A percentile compares a stretch with the other conserved stretches of the same genome.
These are phyloP conservation scores for Phrynocephalus versicolor DNA, from an alignment of 2,113 vertebrate species.

Conservation along the genomic window DNA sequence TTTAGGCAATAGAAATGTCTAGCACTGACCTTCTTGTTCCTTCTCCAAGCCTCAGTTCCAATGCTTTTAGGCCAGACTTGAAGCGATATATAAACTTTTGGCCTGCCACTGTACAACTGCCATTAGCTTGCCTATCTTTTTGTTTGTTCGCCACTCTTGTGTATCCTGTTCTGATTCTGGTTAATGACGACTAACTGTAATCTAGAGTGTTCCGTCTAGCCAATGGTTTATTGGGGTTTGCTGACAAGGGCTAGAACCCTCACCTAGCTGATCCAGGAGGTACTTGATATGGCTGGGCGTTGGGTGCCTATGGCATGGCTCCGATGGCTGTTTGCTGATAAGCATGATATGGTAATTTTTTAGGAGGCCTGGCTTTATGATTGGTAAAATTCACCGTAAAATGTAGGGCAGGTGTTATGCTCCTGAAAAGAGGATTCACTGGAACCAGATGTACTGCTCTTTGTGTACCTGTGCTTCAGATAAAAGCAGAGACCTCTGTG, in stretches of 20 bases:
- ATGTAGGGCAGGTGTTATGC: slow-evolving; percentile 30
- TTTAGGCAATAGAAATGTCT: background rate
- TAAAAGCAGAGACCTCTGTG: slow-evolving; percentile 41
- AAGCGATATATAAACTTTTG: background rate
- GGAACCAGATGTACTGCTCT: slow-evolving; percentile 40
- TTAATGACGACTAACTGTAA: no score
- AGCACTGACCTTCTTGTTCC: background rate
- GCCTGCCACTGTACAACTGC: background rate
- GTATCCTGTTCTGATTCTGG: background rate
- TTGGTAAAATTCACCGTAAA: slow-evolving; percentile 18
- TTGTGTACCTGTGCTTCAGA: slow-evolving; percentile 9
- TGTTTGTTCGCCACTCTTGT: background rate
- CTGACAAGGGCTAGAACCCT: background rate
- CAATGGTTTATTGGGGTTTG: background rate
- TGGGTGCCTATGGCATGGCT: slow-evolving; percentile 14
- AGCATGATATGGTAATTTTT: background rate
- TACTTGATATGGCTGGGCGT: background rate
- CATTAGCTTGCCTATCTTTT: background rate
- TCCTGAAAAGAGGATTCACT: slow-evolving; percentile 50
- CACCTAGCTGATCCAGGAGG: background rate
- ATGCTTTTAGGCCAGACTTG: background rate
- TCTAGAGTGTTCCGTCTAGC: background rate
- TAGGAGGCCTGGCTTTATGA: slow-evolving; percentile 21
- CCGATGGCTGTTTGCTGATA: slow-evolving; percentile 66
- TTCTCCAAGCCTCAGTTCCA: background rate